These are phyloP conservation scores for Nomada ruficornis DNA, from an alignment of 2,888 invertebrate species.

Conservation along the genomic window DNA sequence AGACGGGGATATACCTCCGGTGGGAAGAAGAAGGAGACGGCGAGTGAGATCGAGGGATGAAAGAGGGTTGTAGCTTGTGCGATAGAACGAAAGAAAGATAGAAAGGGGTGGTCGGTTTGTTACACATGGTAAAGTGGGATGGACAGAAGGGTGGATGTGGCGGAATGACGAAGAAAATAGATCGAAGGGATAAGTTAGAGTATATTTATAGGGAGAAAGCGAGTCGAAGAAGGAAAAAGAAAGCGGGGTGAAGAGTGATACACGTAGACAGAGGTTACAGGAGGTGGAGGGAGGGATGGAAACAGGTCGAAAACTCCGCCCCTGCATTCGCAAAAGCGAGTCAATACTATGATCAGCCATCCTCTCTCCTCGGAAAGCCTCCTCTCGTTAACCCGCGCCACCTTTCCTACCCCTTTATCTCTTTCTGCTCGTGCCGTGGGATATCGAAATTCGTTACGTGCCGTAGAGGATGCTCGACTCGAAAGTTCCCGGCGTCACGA, in stretches of 20 bases:
- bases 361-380: slow-evolving; percentile 56
- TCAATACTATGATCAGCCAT: slow-evolving; percentile 78
- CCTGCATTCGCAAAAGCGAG: slow-evolving; percentile 80
- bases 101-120: not conserved
- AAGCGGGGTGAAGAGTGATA: slow-evolving; percentile 34
- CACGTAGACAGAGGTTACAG: slow-evolving; percentile 5
- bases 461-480: slow-evolving; percentile 34
- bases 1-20: not conserved
- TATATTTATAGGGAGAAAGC: slow-evolving; percentile 53
- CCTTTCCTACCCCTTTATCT: slow-evolving; percentile 49
- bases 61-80: not conserved
- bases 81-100: not conserved
- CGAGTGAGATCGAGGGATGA: not conserved
- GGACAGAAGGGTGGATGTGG: not conserved
- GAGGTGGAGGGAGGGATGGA: slow-evolving; percentile 52
- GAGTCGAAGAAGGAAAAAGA: slow-evolving; percentile 46
- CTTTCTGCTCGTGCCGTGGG: slow-evolving; percentile 32
- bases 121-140: not conserved
- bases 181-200: slow-evolving; percentile 29
- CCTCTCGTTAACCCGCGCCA: slow-evolving; percentile 52
- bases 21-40: not conserved
- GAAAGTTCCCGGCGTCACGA: slow-evolving; percentile 52
- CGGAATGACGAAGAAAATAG: slow-evolving; percentile 2
- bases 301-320: slow-evolving; percentile 83
- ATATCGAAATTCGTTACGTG: slow-evolving; percentile 71